Evolutionary conservation across 2,113 vertebrate species (phyloP).

Genomic region (Cyanoliseus patagonus): DNA sequence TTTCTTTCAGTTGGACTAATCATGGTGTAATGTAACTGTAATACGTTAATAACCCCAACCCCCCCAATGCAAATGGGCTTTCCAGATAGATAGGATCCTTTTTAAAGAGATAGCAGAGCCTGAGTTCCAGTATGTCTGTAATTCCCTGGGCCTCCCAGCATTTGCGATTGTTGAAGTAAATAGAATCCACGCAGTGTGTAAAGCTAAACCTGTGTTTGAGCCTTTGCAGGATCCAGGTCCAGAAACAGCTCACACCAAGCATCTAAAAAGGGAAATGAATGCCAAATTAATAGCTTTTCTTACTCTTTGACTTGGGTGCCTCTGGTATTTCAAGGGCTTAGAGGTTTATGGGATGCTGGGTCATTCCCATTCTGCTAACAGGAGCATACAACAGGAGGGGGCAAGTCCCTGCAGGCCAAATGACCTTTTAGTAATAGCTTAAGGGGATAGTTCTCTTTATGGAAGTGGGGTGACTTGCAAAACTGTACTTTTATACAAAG

Average conservation of each 20-base stretch:
- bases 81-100: background rate
- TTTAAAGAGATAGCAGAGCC: background rate
- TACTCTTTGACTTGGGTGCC: background rate
- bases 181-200: background rate
- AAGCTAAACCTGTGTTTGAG: background rate
- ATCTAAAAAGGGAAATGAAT: background rate
- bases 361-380: constrained; percentile 17
- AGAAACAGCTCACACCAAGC: background rate
- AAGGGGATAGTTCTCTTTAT: constrained; percentile 65
- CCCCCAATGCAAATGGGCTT: background rate
- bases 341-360: constrained; percentile 6
- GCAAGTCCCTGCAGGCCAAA: constrained; percentile 44
- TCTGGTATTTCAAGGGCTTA: constrained; percentile 24
- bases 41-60: background rate
- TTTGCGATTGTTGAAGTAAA: background rate
- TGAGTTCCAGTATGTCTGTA: background rate
- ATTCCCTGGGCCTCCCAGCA: background rate
- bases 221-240: background rate
- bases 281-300: constrained; percentile 1
- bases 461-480: constrained; percentile 53
- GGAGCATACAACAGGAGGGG: background rate
- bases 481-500: constrained; percentile 67
- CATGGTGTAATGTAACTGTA: constrained; percentile 22
- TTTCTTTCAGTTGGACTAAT: constrained; percentile 33
- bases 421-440: constrained; percentile 24